phyloP scores from a whole-genome alignment of 2,113 vertebrate species.

The Aptenodytes patagonicus region DNA sequence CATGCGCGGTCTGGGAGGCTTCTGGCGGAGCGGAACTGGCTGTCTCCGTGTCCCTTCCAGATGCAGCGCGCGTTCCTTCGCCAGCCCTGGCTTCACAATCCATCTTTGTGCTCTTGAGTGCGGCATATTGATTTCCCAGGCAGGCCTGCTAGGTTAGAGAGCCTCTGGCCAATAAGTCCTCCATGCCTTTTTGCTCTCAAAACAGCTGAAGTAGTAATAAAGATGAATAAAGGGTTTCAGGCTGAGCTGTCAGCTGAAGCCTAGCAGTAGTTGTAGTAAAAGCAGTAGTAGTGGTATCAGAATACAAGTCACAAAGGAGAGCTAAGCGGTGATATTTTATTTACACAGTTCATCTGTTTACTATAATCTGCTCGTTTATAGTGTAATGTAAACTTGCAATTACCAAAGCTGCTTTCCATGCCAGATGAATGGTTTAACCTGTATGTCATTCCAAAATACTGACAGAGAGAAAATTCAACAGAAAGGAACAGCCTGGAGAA shows the following conservation, averaged over 20 bases:
- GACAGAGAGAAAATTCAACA: conserved; percentile 4
- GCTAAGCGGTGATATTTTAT: conserved; percentile 57
- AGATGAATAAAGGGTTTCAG: conserved; percentile 78
- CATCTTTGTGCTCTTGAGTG: conserved; percentile 67
- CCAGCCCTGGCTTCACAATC: conserved; percentile 55
- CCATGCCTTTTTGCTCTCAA: conserved; percentile 61
- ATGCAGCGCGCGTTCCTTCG: conserved; percentile 1
- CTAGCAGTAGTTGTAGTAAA: conserved; percentile 29
- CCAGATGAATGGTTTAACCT: conserved; percentile 37
- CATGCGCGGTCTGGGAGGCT: conserved; percentile 45
- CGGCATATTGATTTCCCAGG: conserved; percentile 73
- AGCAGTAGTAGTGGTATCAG: conserved; percentile 75
- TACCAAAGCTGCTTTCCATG: conserved; percentile 14
- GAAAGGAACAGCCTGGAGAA: neutral
- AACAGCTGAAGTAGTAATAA: conserved; percentile 82
- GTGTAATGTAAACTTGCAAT: conserved; percentile 22
- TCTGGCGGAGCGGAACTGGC: conserved; percentile 17
- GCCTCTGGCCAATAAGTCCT: conserved; percentile 75
- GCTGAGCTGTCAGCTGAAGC: conserved; percentile 77
- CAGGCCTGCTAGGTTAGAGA: conserved; percentile 54
- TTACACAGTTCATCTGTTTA: conserved; percentile 49
- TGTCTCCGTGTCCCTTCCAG: conserved; percentile 20
- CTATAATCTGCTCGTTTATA: conserved; percentile 1
- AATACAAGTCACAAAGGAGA: conserved; percentile 62
- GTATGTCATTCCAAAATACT: conserved; percentile 25